Evolutionary conservation across 2,888 invertebrate genomes (phyloP).

Genomic region (Glaucopsyche alexis): DNA sequence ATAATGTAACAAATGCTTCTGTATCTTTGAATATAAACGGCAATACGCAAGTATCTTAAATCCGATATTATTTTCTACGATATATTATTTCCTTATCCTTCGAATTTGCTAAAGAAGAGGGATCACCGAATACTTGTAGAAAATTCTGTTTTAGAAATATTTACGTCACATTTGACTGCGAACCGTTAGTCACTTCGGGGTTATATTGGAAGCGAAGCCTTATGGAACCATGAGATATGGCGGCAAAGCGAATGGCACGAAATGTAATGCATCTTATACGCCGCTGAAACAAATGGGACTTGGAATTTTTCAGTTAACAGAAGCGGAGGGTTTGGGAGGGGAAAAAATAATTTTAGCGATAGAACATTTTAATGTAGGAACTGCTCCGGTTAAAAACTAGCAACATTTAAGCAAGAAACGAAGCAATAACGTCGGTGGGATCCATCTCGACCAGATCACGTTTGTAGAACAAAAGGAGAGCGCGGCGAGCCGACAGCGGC

Average conservation of each 20-base stretch:
- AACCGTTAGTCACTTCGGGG: constrained; percentile 59
- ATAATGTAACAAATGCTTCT: neutral
- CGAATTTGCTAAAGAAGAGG: constrained; percentile 29
- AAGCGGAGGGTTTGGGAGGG: constrained; percentile 46
- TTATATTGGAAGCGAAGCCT: constrained; percentile 62
- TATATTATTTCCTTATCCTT: constrained; percentile 33
- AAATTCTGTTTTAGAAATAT: constrained; percentile 39
- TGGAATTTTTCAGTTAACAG: constrained; percentile 50
- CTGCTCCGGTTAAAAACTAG: constrained; percentile 63
- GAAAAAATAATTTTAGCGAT: constrained; percentile 58
- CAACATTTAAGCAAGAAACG: constrained; percentile 63
- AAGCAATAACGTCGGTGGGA: constrained; percentile 67
- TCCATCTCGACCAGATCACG: constrained; percentile 76
- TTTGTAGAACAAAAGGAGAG: constrained; percentile 72
- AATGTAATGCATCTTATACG: constrained; percentile 62
- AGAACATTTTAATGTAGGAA: constrained; percentile 58
- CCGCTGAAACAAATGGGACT: constrained; percentile 59
- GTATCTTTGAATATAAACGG: neutral
- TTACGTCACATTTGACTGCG: constrained; percentile 43
- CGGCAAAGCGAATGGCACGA: constrained; percentile 56
- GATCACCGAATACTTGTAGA: constrained; percentile 31
- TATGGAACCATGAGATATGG: constrained; percentile 59
- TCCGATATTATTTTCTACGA: constrained; percentile 2
- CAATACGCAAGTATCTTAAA: neutral
- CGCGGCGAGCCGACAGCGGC: constrained; percentile 58